phyloP scores from a whole-genome alignment of 2,888 invertebrate species.

The Melipona beecheii region DNA sequence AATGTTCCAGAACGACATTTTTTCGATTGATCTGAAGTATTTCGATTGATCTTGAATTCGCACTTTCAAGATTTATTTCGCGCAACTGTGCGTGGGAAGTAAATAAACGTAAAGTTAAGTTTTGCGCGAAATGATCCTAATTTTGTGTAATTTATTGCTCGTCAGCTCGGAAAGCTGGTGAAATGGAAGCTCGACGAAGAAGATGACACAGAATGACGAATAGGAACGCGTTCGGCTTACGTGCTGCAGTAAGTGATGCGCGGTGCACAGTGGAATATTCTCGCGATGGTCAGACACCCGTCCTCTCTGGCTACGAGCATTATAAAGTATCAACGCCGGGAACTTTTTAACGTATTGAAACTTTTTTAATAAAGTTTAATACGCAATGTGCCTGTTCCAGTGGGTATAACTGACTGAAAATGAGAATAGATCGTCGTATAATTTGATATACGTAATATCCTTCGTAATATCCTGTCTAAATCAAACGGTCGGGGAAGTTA shows the following conservation, averaged over 20 bases:
- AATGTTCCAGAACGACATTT: slow-evolving; percentile 56
- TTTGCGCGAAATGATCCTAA: background rate
- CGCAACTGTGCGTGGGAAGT: background rate
- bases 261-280: background rate
- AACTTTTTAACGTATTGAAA: background rate
- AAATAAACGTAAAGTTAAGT: no score
- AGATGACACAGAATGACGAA: background rate
- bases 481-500: background rate
- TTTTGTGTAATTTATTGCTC: background rate
- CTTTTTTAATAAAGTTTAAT: background rate
- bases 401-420: background rate
- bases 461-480: background rate
- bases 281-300: background rate
- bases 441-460: background rate
- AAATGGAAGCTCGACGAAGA: background rate
- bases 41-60: slow-evolving; percentile 16
- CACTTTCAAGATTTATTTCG: background rate
- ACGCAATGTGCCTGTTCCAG: background rate
- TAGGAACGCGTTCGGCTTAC: background rate
- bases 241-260: background rate
- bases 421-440: background rate
- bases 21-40: slow-evolving; percentile 15
- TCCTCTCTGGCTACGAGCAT: background rate
- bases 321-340: no score
- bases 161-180: background rate